Evolutionary conservation across 2,113 vertebrate species (phyloP).

Genomic region (Ptilonorhynchus violaceus): DNA sequence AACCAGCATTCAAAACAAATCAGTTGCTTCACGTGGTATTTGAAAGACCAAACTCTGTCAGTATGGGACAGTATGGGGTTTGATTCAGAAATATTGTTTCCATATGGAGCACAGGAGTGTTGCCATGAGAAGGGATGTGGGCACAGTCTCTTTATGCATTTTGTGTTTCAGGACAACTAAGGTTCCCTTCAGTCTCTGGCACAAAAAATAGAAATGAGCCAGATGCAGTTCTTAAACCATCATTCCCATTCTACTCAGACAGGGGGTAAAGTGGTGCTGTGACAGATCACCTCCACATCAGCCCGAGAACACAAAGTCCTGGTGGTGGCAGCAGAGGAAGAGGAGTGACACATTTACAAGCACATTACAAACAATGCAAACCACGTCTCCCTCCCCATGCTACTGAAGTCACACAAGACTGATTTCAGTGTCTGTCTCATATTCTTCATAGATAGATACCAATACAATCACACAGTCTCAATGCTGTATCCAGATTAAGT

Average conservation of each 20-base stretch:
- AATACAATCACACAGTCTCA: neutral
- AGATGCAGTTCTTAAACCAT: neutral
- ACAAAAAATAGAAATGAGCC: neutral
- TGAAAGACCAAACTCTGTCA: neutral
- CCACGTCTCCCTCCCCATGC: neutral
- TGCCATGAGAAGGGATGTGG: neutral
- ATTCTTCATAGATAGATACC: neutral
- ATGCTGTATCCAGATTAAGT: neutral
- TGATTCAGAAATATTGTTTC: neutral
- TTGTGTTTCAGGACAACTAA: neutral
- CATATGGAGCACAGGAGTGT: neutral
- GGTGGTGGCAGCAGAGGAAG: neutral
- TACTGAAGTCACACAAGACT: neutral
- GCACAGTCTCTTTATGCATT: neutral
- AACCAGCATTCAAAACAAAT: neutral
- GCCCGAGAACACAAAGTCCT: neutral
- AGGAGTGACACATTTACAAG: neutral
- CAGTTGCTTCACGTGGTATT: neutral
- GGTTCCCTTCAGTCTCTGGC: neutral
- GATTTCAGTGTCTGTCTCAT: neutral
- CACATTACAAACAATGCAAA: neutral
- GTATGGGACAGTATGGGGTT: neutral
- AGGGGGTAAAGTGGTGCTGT: neutral
- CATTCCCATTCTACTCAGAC: neutral
- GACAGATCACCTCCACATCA: neutral